These are phyloP conservation scores for Bombus difficillimus DNA, from an alignment of 1,140 invertebrate species.

Conservation along the genomic window DNA sequence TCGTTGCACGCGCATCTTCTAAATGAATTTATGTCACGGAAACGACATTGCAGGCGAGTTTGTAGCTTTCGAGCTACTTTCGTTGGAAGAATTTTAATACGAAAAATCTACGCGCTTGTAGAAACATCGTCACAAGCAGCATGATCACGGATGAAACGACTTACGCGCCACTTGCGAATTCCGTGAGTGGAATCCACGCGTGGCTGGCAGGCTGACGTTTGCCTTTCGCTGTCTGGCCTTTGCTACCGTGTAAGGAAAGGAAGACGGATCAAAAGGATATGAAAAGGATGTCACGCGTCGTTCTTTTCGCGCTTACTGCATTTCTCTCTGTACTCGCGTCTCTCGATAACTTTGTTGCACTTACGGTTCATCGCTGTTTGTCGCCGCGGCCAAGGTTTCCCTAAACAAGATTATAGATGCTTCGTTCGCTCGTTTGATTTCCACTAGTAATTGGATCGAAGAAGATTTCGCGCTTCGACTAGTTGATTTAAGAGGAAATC, in stretches of 20 bases:
- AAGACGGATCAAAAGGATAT: constrained; percentile 54
- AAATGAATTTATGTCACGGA: too few relatives aligned
- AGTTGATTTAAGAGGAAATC: background rate
- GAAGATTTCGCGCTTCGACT: background rate
- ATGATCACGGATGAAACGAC: constrained; percentile 16
- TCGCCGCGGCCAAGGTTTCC: constrained; percentile 20
- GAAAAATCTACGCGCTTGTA: too few relatives aligned
- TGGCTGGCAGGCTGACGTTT: constrained; percentile 10
- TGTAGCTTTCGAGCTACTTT: too few relatives aligned
- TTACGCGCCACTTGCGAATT: constrained; percentile 33
- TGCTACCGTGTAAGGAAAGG: background rate
- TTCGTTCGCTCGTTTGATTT: background rate
- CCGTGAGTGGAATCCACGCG: constrained; percentile 40
- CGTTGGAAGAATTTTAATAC: too few relatives aligned
- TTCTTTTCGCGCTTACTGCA: background rate
- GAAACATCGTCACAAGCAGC: background rate
- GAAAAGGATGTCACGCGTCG: constrained; percentile 66
- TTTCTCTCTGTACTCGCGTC: constrained; percentile 40
- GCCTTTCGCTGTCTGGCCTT: background rate
- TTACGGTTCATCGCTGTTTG: background rate
- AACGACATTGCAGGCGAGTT: too few relatives aligned
- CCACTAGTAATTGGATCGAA: constrained; percentile 11
- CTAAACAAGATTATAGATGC: constrained; percentile 20
- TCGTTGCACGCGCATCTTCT: too few relatives aligned
- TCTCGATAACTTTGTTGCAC: constrained; percentile 60